Conservation (phyloP, 2,797 vertebrate genomes). For the Pterois miles region DNA sequence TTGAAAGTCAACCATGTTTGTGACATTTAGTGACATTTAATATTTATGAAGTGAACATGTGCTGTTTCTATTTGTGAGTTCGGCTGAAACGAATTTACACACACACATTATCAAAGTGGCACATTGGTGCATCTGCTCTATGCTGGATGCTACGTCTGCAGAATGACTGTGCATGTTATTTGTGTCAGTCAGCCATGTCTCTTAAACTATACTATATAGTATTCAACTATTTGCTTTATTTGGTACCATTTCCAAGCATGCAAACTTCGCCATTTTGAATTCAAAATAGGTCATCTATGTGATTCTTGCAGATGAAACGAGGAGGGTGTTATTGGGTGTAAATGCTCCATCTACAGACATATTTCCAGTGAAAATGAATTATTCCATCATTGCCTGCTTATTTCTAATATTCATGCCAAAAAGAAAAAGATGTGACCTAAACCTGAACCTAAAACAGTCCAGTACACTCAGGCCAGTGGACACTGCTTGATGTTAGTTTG, state of each 20-base stretch:
- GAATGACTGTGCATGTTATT: neutral
- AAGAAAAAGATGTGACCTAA: too few species aligned
- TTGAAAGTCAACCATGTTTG: conserved; percentile 64
- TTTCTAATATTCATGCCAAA: too few species aligned
- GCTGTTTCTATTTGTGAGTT: conserved; percentile 37
- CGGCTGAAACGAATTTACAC: conserved; percentile 30
- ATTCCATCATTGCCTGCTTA: too few species aligned
- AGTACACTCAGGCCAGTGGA: too few species aligned
- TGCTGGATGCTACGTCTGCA: neutral
- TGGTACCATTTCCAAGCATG: neutral
- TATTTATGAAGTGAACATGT: conserved; percentile 62
- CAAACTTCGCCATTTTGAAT: neutral
- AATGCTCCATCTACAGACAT: too few species aligned
- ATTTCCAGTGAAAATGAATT: too few species aligned
- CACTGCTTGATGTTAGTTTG: too few species aligned
- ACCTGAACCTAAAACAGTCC: too few species aligned
- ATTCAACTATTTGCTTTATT: neutral
- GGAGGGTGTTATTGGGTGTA: too few species aligned
- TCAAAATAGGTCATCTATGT: neutral
- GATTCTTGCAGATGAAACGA: neutral
- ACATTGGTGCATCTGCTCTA: neutral
- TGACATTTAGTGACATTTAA: conserved; percentile 71
- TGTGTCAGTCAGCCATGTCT: neutral
- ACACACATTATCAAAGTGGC: conserved; percentile 14
- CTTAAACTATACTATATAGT: neutral